Evolutionary conservation across 2,797 vertebrate species (phyloP), one percentile per base, ranked within the genome.

Genomic region (Valencia hispanica): DNA sequence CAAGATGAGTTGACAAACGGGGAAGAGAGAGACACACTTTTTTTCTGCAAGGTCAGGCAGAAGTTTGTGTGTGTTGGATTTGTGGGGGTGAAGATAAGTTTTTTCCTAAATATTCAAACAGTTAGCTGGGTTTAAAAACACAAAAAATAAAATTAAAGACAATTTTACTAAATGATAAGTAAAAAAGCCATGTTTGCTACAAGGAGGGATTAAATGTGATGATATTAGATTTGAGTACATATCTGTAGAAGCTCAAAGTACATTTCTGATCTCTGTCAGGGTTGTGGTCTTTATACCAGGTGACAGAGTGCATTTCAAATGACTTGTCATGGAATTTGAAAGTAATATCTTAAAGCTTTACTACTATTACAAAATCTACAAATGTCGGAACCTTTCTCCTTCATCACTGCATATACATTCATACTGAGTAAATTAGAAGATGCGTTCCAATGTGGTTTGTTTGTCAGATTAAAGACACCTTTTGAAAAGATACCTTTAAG

Each of bases 1-100:
- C n/a, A 0, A 22, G 73, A 83, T 3, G 78, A 53, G 81, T 8
- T 72, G 85, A 82, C 78, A 78, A 73, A 78, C 74, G 75, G 20
- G 30, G 59, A 1, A 39, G 11, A 27, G 74, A 57, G 45, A 50
- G 39, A 36, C 50, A 0, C 41, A n/a, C 34, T 20, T 22, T 53
- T 72, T 57, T 20, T 48, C 41, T 57, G n/a, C 66, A 57, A 73
- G 80, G 78, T 81, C 76, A 70, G 47, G 6, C 22, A 22, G 22
- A 66, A 5, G 61, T 65, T 25, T 65, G 61, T 61, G 57, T 59
- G 30, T 36, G 61, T 34, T 18, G 7, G 17, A 18, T 61, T 4
- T 36, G 32, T 4, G 1, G 18, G 32, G 2, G 36, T 25, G 61
- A 34, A 65, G 34, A 39, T 3, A 65, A 22, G 1, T 9, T 22